Evolutionary conservation across 2,888 invertebrate species (phyloP), one percentile per base, ranked within the genome.

Genomic region (Acrobasis repandana): DNA sequence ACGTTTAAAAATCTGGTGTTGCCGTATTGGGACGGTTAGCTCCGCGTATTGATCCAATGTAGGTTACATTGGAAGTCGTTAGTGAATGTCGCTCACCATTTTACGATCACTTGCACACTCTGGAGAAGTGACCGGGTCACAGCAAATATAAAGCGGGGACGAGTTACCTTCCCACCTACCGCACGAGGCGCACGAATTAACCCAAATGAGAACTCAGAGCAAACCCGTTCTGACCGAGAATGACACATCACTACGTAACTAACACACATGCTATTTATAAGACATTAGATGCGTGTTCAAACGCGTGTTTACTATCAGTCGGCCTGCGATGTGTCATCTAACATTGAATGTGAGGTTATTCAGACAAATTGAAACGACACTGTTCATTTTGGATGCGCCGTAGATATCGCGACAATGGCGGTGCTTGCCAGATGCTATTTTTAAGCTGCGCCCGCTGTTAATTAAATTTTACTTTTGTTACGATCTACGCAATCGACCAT

Each of bases 201-300:
- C 67, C 73, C 64, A 69, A 73, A 73, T 67, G 67, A 67, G 68
- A 69, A 63, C 64, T 70, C 68, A 0, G 6, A 59, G 64, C 68
- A 67, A 58, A 64, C 75, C 83, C 79, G 73, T 70, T 73, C 74
- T 71, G 75, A 58, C 49, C 74, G 71, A 68, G 80, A 81, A 75
- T 89, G 90, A 90, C 90, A 90, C 90, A 88, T 81, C 81, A 77
- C 85, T 85, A 90, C 90, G 89, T 88, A 86, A 80, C 51, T 34
- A 51, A 54, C 36, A 54, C 83, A 86, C 85, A 83, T 82, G 84
- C 89, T 89, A 89, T 89, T 89, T 86, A 88, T 90, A 87, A 75
- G 72, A 80, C 78, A 77, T 77, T 80, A 77, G 82, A 80, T 81
- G 83, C 80, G 83, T 86, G 84, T 86, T 85, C 79, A 83, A 76